Conservation (phyloP, 2,888 invertebrate genomes). For the Argyresthia goedartella region DNA sequence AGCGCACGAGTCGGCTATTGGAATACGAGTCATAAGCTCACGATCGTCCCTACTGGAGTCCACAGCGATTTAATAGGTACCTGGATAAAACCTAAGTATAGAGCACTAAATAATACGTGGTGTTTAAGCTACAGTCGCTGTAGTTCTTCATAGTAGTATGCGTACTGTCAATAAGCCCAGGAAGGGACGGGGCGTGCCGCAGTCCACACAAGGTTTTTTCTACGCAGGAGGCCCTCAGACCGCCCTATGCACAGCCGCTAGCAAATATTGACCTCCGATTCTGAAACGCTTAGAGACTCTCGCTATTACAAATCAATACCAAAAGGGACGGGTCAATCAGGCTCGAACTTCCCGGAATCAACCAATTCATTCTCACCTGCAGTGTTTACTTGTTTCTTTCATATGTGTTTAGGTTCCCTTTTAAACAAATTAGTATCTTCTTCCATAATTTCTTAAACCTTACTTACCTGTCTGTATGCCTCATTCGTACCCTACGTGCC, state of each 20-base stretch:
- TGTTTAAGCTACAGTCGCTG: background rate
- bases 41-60: background rate
- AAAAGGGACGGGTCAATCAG: constrained; percentile 33
- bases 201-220: constrained; percentile 41
- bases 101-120: too few relatives aligned
- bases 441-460: too few relatives aligned
- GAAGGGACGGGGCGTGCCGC: constrained; percentile 23
- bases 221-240: constrained; percentile 29
- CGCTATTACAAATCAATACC: constrained; percentile 43
- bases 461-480: background rate
- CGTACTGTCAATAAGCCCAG: constrained; percentile 56
- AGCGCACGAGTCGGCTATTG: background rate
- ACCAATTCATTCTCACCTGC: constrained; percentile 20
- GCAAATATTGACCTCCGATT: constrained; percentile 65
- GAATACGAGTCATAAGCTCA: background rate
- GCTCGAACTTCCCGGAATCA: constrained; percentile 18
- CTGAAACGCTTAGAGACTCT: constrained; percentile 54
- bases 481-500: too few relatives aligned
- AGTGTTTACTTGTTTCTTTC: background rate
- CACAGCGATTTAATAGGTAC: background rate
- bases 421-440: background rate
- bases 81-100: too few relatives aligned
- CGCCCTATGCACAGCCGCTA: constrained; percentile 35
- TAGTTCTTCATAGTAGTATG: constrained; percentile 48
- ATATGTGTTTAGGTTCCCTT: background rate